phyloP scores from a whole-genome alignment of 2,797 vertebrate genomes.

The Limosa lapponica region DNA sequence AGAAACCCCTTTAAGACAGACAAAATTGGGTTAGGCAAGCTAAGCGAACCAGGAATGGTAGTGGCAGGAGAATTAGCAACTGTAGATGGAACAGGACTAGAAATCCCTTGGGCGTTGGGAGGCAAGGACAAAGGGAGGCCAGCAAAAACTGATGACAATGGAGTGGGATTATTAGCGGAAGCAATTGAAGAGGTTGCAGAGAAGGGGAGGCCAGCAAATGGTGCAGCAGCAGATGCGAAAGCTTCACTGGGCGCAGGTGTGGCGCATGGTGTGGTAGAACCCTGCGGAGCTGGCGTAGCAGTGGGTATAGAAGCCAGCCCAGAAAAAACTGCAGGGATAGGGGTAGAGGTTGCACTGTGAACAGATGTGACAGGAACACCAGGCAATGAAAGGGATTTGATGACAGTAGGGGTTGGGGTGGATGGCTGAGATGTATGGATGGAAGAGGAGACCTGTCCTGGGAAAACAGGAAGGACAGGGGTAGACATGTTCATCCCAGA shows the following conservation, averaged over 20 bases:
- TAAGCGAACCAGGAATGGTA: constrained; percentile 78
- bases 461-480: constrained; percentile 82
- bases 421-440: constrained; percentile 82
- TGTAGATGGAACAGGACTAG: constrained; percentile 70
- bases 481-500: constrained; percentile 77
- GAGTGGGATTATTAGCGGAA: constrained; percentile 65
- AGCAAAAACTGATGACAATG: constrained; percentile 78
- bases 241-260: constrained; percentile 79
- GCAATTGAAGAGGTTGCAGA: constrained; percentile 74
- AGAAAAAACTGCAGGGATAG: constrained; percentile 83
- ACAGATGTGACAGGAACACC: constrained; percentile 64
- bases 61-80: constrained; percentile 75
- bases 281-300: constrained; percentile 70
- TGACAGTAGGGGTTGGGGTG: constrained; percentile 85
- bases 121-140: constrained; percentile 77
- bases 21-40: constrained; percentile 76
- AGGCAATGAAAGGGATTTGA: constrained; percentile 85
- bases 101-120: constrained; percentile 76
- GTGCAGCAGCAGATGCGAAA: constrained; percentile 80
- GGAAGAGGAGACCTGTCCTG: constrained; percentile 83
- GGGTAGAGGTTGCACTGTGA: constrained; percentile 71
- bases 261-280: constrained; percentile 78
- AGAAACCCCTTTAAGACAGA: constrained; percentile 85
- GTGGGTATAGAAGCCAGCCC: constrained; percentile 84
- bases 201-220: constrained; percentile 79